Base-by-base conservation (phyloP, 2,888 invertebrate genomes). In the Drosophila borborema region DNA sequence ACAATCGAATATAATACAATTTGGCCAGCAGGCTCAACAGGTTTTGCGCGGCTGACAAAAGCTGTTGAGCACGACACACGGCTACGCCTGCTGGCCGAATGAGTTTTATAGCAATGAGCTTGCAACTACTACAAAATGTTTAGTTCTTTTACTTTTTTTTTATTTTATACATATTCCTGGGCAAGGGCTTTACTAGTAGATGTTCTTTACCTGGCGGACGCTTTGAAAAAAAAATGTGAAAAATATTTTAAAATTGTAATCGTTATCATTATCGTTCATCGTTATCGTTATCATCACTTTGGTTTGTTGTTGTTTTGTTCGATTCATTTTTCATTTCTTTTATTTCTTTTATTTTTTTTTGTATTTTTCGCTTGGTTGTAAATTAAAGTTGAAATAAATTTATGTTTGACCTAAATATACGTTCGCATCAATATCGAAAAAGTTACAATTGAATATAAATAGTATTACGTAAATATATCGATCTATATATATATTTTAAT, bases 361-460 rank as follows among this genome's bases (percentile, higher is more conserved):
- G 46, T 40, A 23, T 64, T 55, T 64, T 61, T 77, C 55, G 18
- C 12, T 43, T 31, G 41, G 51, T 73, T 79, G 34, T 43, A 85
- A 79, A 79, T 80, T 64, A 80, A 67, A 82, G 83, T 71, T 67
- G 63, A 74, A 77, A 82, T 64, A 81, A 77, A 77, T 84, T 75
- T 60, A 78, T 78, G 76, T 55, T 82, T 64, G 56, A 68, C 90
- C 89, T 90, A 90, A 86, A 89, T 90, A 90, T 80, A 81, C 72
- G 77, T 90, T 83, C 78, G 80, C 74, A 80, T 79, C 76, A 81
- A 76, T 82, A 82, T 77, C 71, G 73, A 80, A 89, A 81, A 80
- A 65, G 74, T 81, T 80, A 81, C 75, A 78, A 18, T 79, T 77
- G 65, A 72, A 84, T 87, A 62, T 65, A 61, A 76, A 36, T 51